These are phyloP conservation scores for Agrilus cyanescens DNA, from an alignment of 2,888 invertebrate genomes.

Conservation along the genomic window DNA sequence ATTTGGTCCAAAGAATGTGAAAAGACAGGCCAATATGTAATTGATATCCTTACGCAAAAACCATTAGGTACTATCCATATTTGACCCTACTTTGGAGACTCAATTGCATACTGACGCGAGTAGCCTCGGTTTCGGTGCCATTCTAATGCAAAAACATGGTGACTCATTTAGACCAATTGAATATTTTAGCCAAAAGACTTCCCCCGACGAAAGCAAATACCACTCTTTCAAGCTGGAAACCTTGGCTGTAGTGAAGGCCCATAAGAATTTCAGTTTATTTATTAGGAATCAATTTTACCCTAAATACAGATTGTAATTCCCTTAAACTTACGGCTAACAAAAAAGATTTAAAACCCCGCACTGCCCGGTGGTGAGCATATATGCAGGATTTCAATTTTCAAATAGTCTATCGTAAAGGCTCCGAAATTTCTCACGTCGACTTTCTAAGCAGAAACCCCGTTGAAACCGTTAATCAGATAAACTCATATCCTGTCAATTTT, in stretches of 20 bases:
- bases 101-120: conserved; percentile 22
- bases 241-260: conserved; percentile 22
- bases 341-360: conserved; percentile 20
- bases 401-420: conserved; percentile 11
- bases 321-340: conserved; percentile 19
- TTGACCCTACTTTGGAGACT: conserved; percentile 6
- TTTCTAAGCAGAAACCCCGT: conserved; percentile 11
- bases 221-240: too few species aligned
- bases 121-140: conserved; percentile 17
- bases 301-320: conserved; percentile 25
- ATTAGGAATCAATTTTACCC: conserved; percentile 16
- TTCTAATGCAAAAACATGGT: conserved; percentile 19
- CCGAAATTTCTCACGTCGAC: conserved; percentile 10
- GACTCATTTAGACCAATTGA: conserved; percentile 8
- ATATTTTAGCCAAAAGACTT: conserved; percentile 13
- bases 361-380: conserved; percentile 23
- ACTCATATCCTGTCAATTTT: conserved; percentile 1
- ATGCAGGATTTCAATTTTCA: conserved; percentile 18
- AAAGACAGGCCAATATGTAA: too few species aligned
- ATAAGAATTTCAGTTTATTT: conserved; percentile 20
- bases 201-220: too few species aligned
- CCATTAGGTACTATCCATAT: too few species aligned
- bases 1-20: conserved; percentile 7
- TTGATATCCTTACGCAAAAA: too few species aligned
- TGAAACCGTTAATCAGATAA: not conserved